A percentile compares a stretch with the other conserved stretches of the same genome.
These are phyloP conservation scores for Suncus etruscus DNA, from an alignment of 2,113 vertebrate genomes.

Conservation along the genomic window DNA sequence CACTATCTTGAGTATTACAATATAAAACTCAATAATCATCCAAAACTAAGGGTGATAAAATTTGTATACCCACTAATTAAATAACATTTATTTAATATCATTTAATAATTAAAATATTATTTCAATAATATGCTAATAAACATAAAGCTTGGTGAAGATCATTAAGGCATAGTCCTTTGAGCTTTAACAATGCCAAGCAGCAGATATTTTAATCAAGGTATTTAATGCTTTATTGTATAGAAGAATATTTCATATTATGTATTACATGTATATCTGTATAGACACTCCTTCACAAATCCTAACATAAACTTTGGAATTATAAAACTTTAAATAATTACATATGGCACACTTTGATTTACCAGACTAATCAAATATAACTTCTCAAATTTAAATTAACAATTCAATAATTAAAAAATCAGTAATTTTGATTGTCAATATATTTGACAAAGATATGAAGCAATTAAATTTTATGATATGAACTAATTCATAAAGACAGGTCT, in stretches of 20 bases:
- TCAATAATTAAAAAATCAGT: too few relatives aligned
- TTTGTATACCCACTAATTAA: not conserved
- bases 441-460: too few relatives aligned
- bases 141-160: not conserved
- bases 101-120: not conserved
- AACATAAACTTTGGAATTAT: not conserved
- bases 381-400: too few relatives aligned
- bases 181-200: not conserved
- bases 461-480: not conserved
- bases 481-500: not conserved
- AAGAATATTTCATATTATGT: constrained; percentile 8
- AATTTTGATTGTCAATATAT: too few relatives aligned
- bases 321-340: constrained; percentile 39
- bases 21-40: not conserved
- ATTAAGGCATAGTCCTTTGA: not conserved
- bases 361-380: too few relatives aligned
- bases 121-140: not conserved
- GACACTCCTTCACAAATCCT: not conserved
- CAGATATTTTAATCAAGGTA: constrained; percentile 12
- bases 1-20: constrained; percentile 32
- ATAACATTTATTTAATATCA: too few relatives aligned
- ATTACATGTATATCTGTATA: constrained; percentile 21
- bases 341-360: not conserved
- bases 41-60: constrained; percentile 10
- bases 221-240: constrained; percentile 27